Evolutionary conservation across 1,140 invertebrate genomes (phyloP).

Genomic region (Tachypleus tridentatus): DNA sequence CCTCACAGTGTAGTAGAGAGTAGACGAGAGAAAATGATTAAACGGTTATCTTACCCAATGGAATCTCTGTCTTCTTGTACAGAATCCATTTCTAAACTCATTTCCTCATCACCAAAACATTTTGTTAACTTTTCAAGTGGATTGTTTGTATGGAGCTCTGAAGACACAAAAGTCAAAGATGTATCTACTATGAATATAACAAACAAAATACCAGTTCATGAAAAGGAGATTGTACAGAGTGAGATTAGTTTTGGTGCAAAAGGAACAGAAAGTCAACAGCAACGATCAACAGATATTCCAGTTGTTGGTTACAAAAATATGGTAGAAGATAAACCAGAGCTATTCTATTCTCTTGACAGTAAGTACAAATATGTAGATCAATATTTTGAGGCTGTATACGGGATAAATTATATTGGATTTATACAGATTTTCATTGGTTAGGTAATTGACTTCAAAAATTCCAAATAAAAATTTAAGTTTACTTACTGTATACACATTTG

Average conservation of each 20-base stretch:
- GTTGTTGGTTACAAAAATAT: conserved; percentile 78
- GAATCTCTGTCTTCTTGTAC: conserved; percentile 37
- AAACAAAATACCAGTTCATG: too few relatives aligned
- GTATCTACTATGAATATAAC: conserved; percentile 7
- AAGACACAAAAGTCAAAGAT: conserved; percentile 26
- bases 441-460: too few relatives aligned
- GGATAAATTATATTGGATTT: too few relatives aligned
- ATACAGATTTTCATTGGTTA: too few relatives aligned
- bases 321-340: conserved; percentile 86
- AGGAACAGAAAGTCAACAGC: background rate
- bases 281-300: conserved; percentile 9
- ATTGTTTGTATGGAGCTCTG: conserved; percentile 32
- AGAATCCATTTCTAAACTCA: conserved; percentile 18
- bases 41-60: conserved; percentile 83
- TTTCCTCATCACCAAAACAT: conserved; percentile 22
- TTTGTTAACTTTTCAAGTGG: conserved; percentile 39
- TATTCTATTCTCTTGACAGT: conserved; percentile 90
- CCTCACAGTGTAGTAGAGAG: background rate
- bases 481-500: too few relatives aligned
- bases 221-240: too few relatives aligned
- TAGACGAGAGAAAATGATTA: conserved; percentile 46
- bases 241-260: background rate
- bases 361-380: conserved; percentile 38
- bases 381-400: too few relatives aligned
- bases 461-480: too few relatives aligned